phyloP scores from a whole-genome alignment of 2,888 invertebrate species.

The Melanophora roralis region DNA sequence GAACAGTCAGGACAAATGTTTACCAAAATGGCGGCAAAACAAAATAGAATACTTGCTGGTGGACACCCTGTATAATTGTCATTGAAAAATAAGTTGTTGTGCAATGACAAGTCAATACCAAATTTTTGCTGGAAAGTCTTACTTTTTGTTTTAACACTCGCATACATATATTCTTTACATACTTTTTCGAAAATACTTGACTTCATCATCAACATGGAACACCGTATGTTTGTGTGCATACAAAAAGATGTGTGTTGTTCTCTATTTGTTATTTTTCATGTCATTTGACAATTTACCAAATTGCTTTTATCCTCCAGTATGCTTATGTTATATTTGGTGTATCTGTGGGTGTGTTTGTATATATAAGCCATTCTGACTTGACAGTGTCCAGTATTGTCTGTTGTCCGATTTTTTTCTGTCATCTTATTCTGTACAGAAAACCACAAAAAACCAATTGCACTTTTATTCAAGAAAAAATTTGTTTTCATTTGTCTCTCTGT shows the following conservation, averaged over 20 bases:
- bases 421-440: slow-evolving; percentile 19
- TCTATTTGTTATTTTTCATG: slow-evolving; percentile 43
- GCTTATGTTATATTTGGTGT: neutral
- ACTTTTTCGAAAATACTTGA: too few species aligned
- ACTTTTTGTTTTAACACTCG: neutral
- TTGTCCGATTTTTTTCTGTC: slow-evolving; percentile 17
- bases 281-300: slow-evolving; percentile 56
- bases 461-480: slow-evolving; percentile 43
- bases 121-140: neutral
- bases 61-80: too few species aligned
- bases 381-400: slow-evolving; percentile 50
- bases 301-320: slow-evolving; percentile 49
- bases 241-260: slow-evolving; percentile 2
- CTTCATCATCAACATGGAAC: too few species aligned
- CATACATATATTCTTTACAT: too few species aligned
- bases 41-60: too few species aligned
- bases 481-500: neutral
- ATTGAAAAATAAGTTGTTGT: too few species aligned
- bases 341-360: neutral
- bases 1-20: too few species aligned
- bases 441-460: slow-evolving; percentile 52
- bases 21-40: too few species aligned
- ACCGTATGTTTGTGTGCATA: neutral
- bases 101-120: too few species aligned
- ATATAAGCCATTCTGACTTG: too few species aligned